Evolutionary conservation across 2,888 invertebrate genomes (phyloP).

Genomic region (Piscicola geometra): DNA sequence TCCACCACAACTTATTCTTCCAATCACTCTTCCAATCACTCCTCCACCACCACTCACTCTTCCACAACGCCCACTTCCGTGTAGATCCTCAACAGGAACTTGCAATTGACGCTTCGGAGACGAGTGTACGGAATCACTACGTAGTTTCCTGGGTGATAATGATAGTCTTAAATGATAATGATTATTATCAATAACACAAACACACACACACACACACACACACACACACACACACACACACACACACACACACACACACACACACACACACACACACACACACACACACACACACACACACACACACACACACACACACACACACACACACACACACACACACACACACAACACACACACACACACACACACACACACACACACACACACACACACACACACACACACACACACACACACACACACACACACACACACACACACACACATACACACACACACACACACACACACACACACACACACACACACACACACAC

Average conservation of each 20-base stretch:
- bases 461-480: neutral
- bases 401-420: neutral
- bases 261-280: constrained; percentile 8
- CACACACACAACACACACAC: constrained; percentile 16
- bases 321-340: constrained; percentile 5
- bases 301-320: constrained; percentile 5
- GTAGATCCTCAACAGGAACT: constrained; percentile 41
- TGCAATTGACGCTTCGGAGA: constrained; percentile 41
- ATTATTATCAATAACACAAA: neutral
- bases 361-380: neutral
- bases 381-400: neutral
- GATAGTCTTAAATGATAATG: neutral
- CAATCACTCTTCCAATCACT: no score
- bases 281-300: constrained; percentile 10
- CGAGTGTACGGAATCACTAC: constrained; percentile 59
- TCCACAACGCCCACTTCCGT: constrained; percentile 24
- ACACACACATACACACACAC: constrained; percentile 7
- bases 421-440: neutral
- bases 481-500: constrained; percentile 7
- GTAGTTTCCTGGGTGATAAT: constrained; percentile 55
- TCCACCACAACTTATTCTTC: no score
- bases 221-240: constrained; percentile 7
- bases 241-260: neutral
- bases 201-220: neutral
- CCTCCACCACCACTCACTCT: neutral